Evolutionary conservation across 23 tunicate species (phyloP).

Genomic region (Corella eumyota): DNA sequence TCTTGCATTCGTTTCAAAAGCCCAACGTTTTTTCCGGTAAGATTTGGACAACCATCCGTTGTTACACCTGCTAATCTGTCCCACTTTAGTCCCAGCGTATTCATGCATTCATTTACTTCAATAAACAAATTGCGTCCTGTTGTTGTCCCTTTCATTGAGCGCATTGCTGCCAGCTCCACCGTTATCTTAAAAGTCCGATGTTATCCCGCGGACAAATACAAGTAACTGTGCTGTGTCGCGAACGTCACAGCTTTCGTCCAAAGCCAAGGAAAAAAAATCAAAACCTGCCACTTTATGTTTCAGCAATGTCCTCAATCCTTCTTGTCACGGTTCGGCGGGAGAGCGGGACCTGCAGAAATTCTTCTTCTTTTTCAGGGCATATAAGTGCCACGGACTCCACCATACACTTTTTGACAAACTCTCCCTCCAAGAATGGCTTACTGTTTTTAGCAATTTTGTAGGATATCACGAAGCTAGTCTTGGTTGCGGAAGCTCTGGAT

Average conservation of each 20-base stretch:
- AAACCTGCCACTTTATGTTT: background rate
- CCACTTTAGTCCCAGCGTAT: slow-evolving; percentile 50
- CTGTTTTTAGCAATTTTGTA: slow-evolving; percentile 12
- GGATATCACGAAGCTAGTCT: slow-evolving; percentile 21
- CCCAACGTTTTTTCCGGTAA: slow-evolving; percentile 75
- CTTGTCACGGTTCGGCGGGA: too few species aligned
- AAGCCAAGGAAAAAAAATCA: too few species aligned
- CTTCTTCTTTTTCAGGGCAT: too few species aligned
- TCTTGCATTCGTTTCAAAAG: slow-evolving; percentile 53
- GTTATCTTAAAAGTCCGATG: too few species aligned
- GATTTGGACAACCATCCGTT: slow-evolving; percentile 76
- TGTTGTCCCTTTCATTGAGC: slow-evolving; percentile 67
- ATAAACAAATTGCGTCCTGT: slow-evolving; percentile 45
- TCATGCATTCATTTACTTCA: slow-evolving; percentile 43
- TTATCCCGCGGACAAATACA: too few species aligned
- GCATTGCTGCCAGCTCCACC: slow-evolving; percentile 53
- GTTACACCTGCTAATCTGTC: slow-evolving; percentile 69
- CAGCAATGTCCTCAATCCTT: slow-evolving; percentile 3
- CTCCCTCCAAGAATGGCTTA: slow-evolving; percentile 26
- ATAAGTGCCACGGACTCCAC: too few species aligned
- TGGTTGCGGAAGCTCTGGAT: background rate
- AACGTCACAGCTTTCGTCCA: too few species aligned
- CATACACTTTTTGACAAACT: too few species aligned
- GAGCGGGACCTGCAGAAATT: too few species aligned
- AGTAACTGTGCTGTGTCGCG: too few species aligned